Conservation (phyloP, 2,888 invertebrate species). For the Sinopyrophorus schimmeli region DNA sequence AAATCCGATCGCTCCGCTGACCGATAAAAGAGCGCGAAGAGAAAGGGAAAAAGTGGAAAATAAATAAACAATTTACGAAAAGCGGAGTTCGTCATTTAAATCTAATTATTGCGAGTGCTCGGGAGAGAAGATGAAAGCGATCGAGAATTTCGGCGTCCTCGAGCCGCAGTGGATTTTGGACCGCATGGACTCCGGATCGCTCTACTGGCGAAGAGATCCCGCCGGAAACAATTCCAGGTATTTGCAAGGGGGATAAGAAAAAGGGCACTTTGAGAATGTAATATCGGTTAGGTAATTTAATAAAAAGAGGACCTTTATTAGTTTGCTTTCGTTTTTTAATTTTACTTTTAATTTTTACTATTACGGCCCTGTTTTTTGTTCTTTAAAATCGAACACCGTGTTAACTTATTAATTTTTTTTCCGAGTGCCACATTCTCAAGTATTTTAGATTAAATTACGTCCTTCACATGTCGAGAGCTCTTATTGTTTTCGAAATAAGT, state of each 20-base stretch:
- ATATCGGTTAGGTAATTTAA: conserved; percentile 34
- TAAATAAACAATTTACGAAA: too few relatives aligned
- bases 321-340: too few relatives aligned
- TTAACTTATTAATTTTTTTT: too few relatives aligned
- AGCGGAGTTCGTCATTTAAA: too few relatives aligned
- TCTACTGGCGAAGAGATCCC: conserved; percentile 52
- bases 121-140: conserved; percentile 38
- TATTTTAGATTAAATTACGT: too few relatives aligned
- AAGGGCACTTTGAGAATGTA: conserved; percentile 29
- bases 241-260: conserved; percentile 22
- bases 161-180: conserved; percentile 56
- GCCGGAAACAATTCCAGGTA: conserved; percentile 48
- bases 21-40: not conserved
- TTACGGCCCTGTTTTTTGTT: too few relatives aligned
- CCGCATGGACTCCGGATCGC: conserved; percentile 49
- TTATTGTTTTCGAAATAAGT: too few relatives aligned
- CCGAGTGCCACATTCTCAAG: too few relatives aligned
- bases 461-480: too few relatives aligned
- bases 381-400: not conserved
- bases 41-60: not conserved
- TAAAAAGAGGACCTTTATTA: conserved; percentile 30
- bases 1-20: not conserved
- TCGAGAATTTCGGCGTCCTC: conserved; percentile 43
- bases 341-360: too few relatives aligned
- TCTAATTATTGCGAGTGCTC: not conserved